These are phyloP conservation scores for Alexandromys fortis DNA, from an alignment of 2,113 vertebrate species.

Conservation along the genomic window DNA sequence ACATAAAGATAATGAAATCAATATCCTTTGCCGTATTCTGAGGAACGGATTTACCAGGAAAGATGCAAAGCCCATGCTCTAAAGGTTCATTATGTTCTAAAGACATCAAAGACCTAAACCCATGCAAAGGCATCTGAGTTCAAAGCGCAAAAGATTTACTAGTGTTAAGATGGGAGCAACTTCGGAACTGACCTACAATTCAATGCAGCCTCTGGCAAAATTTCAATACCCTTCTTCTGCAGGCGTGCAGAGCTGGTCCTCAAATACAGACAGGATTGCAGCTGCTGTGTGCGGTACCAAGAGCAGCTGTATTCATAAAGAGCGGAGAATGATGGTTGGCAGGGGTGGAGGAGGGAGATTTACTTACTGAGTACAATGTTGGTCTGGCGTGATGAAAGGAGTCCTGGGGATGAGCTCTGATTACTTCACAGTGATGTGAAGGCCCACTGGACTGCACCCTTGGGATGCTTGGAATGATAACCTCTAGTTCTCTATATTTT, in stretches of 20 bases:
- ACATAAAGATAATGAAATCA: conserved; percentile 3
- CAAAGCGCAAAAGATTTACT: conserved; percentile 5
- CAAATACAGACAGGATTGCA: too few relatives aligned
- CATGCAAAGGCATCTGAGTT: not conserved
- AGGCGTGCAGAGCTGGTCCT: too few relatives aligned
- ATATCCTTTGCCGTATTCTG: not conserved
- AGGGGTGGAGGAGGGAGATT: not conserved
- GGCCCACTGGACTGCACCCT: not conserved
- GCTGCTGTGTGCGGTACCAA: too few relatives aligned
- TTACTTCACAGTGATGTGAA: not conserved
- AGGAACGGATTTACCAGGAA: not conserved
- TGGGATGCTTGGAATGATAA: not conserved
- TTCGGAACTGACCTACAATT: too few relatives aligned
- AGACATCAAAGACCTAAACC: conserved; percentile 37
- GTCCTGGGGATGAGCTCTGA: not conserved
- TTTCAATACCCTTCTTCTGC: too few relatives aligned
- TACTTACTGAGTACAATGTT: not conserved
- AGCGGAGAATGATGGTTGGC: not conserved
- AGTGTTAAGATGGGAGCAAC: conserved; percentile 3
- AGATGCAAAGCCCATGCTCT: not conserved
- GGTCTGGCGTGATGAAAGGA: not conserved
- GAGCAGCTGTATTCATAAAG: too few relatives aligned
- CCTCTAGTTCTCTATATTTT: not conserved
- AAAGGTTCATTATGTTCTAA: not conserved
- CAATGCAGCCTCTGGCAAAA: too few relatives aligned